Conservation (phyloP, 2,113 vertebrate genomes). For the Sapayoa aenigma region DNA sequence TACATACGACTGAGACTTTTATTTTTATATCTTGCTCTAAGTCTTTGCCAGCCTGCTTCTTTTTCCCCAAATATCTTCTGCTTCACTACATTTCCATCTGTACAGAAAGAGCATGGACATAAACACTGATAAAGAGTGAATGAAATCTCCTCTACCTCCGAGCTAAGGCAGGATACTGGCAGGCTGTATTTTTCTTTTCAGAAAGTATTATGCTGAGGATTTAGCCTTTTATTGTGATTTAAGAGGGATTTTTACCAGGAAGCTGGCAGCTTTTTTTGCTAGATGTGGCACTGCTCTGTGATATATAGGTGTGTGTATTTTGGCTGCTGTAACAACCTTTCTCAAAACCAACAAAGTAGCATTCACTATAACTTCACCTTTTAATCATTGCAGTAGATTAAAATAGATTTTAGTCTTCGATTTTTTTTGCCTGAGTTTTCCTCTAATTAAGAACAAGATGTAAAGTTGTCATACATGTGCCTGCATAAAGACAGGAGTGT, state of each 20-base stretch:
- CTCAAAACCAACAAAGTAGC: not conserved
- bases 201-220: constrained; percentile 47
- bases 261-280: constrained; percentile 26
- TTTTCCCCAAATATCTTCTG: constrained; percentile 44
- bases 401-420: not conserved
- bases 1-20: not conserved
- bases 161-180: constrained; percentile 32
- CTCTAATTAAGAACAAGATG: not conserved
- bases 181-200: constrained; percentile 60
- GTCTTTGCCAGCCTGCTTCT: constrained; percentile 38
- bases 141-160: constrained; percentile 53
- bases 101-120: constrained; percentile 52
- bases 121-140: constrained; percentile 62
- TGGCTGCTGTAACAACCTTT: not conserved
- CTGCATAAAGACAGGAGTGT: not conserved
- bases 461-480: not conserved
- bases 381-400: not conserved
- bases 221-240: constrained; percentile 63
- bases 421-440: not conserved
- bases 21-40: constrained; percentile 34
- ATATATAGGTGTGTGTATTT: not conserved
- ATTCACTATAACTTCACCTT: not conserved
- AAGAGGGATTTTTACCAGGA: constrained; percentile 39
- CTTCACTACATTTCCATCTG: constrained; percentile 59
- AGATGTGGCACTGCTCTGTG: not conserved